Evolutionary conservation across 2,888 invertebrate genomes (phyloP), one percentile per base, ranked within the genome.

Genomic region (Monopis laevigella): DNA sequence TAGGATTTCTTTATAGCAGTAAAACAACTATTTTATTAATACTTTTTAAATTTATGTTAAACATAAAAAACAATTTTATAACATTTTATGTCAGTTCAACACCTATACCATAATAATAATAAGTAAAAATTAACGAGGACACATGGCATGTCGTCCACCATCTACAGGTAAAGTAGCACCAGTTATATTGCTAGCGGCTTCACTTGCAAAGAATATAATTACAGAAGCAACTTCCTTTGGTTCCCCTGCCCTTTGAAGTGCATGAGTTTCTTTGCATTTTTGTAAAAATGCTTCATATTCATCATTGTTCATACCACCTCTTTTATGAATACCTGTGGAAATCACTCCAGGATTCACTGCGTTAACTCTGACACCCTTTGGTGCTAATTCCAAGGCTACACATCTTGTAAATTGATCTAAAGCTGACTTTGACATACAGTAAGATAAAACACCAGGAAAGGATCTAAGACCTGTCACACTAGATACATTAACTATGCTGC

Each of bases 401-500:
- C 96, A 96, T 59, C 90, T 85, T 0, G 98, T 98, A 51, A 98
- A 88, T 61, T 98, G 97, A 74, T 98, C 98, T 5, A 98, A 66
- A 3, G 96, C 95, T 29, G 94, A 84, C 80, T 98, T 98, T 4
- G 95, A 94, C 84, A 98, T 89, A 54, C 88, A 89, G 64, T 98
- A 98, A 0, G 95, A 89, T 41, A 96, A 67, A n/a, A 95, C 88
- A 40, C 90, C 90, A 0, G 96, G 88, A 58, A 96, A 97, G 46
- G 96, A 86, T 61, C 96, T 82, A 18, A 93, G 60, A 6, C 97
- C 98, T 54, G 89, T 90, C 0, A 97, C 93, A 63, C 96, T 96
- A 2, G 96, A 97, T 0, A 98, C 91, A 64, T 97, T 98, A 0
- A 98, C 94, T 52, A 96, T 88, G 52, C 84, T 91, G 13, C 95